These are phyloP conservation scores for Mustela nigripes DNA, from an alignment of 2,113 vertebrate species.

Conservation along the genomic window DNA sequence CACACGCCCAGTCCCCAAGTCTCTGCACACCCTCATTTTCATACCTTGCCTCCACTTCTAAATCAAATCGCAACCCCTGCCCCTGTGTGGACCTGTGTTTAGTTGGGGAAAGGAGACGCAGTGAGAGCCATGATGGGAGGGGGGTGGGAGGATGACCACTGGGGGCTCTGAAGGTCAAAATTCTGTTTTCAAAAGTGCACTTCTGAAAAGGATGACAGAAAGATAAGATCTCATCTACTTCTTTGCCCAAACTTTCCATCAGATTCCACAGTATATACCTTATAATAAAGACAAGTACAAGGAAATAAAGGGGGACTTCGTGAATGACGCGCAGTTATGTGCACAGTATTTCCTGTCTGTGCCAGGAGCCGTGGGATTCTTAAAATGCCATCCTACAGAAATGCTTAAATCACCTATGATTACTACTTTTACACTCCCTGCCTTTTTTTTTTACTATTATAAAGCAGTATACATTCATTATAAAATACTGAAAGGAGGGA, in stretches of 20 bases:
- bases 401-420: not conserved
- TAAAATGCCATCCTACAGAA: not conserved
- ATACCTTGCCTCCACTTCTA: not conserved
- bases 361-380: not conserved
- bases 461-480: not conserved
- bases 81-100: no score
- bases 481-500: not conserved
- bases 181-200: not conserved
- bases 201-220: not conserved
- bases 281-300: not conserved
- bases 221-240: not conserved
- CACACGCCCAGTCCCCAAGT: not conserved
- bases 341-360: not conserved
- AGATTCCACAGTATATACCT: not conserved
- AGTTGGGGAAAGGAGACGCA: not conserved
- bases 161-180: not conserved
- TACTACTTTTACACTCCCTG: not conserved
- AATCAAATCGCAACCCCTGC: not conserved
- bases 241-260: not conserved
- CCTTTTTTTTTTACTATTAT: not conserved
- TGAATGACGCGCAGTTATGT: not conserved
- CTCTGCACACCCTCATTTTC: not conserved
- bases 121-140: not conserved
- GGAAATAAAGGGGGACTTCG: not conserved
- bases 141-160: no score